Base-by-base conservation (phyloP, 2,888 invertebrate species). In the Caenorhabditis virilis region DNA sequence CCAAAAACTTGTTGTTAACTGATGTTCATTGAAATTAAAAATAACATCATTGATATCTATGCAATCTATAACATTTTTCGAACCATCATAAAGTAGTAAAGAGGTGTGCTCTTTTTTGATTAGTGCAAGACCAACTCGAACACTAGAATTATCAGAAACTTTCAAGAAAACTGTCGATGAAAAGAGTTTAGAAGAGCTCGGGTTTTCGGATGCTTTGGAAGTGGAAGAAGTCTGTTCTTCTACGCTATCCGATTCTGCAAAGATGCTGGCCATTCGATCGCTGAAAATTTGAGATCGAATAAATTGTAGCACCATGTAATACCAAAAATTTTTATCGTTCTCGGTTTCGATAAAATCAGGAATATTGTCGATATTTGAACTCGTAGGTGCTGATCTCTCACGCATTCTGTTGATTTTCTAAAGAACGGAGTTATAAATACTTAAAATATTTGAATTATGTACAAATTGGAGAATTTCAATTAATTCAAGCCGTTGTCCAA, bases 1-100 rank as follows among this genome's bases (percentile, higher is more conserved):
- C 1, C 4, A 13, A 7, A 36, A 16, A 7, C 15, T 20, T 49
- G 4, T 18, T 41, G 13, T 39, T 49, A 47, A 51, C 27, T 52
- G 7, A 23, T 36, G 35, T n/a, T n/a, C n/a, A n/a, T n/a, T n/a
- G n/a, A n/a, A n/a, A n/a, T n/a, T n/a, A n/a, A n/a, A n/a, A n/a
- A n/a, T n/a, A n/a, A n/a, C n/a, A n/a, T n/a, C n/a, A 36, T 59
- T 46, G 42, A 59, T 42, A 15, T 59, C 51, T 15, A 11, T 25
- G 36, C 48, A 41, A 36, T 42, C 30, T 15, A 33, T 16, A 33
- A 15, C 16, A 6, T 45, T 38, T 38, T 38, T 38, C 11, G 18
- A 38, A 11, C 18, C 3, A 18, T 38, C 38, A 11, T 38, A 38
- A 2, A 38, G 7, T 7, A 38, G 16, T 38, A 20, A 20, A 11